Evolutionary conservation across 2,113 vertebrate species (phyloP), one percentile per base, ranked within the genome.

Genomic region (Opisthocomus hoazin): DNA sequence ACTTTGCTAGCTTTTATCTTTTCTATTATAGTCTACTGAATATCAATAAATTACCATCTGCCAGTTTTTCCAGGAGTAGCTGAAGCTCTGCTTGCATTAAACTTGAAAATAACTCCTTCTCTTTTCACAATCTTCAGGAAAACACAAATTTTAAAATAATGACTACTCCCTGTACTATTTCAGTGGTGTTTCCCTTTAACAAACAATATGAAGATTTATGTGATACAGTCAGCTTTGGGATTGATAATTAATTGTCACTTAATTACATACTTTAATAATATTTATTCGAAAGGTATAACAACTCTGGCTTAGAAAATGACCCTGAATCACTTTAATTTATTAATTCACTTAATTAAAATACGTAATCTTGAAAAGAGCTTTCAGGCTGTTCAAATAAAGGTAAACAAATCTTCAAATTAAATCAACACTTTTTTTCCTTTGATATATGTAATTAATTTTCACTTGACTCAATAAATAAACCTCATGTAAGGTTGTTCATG

Each of bases 391-490:
- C 81, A 92, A 94, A 97, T 94, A 96, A 94, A 95, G 84, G 93
- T 94, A 97, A 97, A 96, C 96, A 96, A 94, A 97, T 96, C 96
- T 97, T 97, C 89, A 96, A 96, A 97, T 97, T 97, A 96, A 97
- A 97, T 96, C 96, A 96, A 95, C 93, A 91, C 88, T 93, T 96
- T 97, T 97, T 94, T 58, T 43, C 74, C 80, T 97, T 97, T 95
- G 93, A 96, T 97, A 97, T 97, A 96, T 94, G 91, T 94, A 97
- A 97, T 97, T 97, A 97, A 97, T 97, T 97, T 97, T 95, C 96
- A 94, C 84, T 95, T 29, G 0, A 93, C 90, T 94, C 82, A 95
- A 94, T 96, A 97, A 97, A 97, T 95, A 97, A 97, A 89, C 89
- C 87, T 82, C 89, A 91, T 92, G 92, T 95, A 96, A 95, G 75